Evolutionary conservation across 2,797 vertebrate species (phyloP).

Genomic region (Spheniscus humboldti): DNA sequence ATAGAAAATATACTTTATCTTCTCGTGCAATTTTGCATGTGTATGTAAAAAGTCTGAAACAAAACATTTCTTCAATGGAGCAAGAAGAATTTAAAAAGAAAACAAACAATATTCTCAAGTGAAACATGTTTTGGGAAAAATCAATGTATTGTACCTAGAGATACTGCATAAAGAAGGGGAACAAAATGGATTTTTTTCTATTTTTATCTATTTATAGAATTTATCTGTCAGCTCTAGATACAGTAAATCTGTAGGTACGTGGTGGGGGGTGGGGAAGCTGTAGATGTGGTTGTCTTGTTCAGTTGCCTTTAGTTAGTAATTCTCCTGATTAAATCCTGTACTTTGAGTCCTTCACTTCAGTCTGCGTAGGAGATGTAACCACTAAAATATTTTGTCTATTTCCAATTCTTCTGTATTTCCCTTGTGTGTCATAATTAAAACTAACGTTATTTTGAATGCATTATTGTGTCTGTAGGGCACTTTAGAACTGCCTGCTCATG

Average conservation of each 20-base stretch:
- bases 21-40: neutral
- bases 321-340: neutral
- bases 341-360: neutral
- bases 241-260: fast-evolving
- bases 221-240: neutral
- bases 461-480: neutral
- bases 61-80: neutral
- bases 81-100: neutral
- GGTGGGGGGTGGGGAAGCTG: neutral
- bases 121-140: neutral
- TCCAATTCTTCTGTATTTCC: neutral
- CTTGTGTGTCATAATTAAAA: neutral
- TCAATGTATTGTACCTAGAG: neutral
- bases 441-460: neutral
- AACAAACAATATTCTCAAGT: neutral
- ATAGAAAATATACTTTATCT: neutral
- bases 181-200: fast-evolving
- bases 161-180: neutral
- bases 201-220: neutral
- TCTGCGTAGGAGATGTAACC: neutral
- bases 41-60: neutral
- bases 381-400: neutral
- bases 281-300: neutral
- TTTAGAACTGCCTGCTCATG: neutral
- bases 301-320: neutral